A percentile compares a stretch with the other conserved stretches of the same genome.
Conservation (phyloP, 2,113 vertebrate species). For the Ariopsis seemanni region DNA sequence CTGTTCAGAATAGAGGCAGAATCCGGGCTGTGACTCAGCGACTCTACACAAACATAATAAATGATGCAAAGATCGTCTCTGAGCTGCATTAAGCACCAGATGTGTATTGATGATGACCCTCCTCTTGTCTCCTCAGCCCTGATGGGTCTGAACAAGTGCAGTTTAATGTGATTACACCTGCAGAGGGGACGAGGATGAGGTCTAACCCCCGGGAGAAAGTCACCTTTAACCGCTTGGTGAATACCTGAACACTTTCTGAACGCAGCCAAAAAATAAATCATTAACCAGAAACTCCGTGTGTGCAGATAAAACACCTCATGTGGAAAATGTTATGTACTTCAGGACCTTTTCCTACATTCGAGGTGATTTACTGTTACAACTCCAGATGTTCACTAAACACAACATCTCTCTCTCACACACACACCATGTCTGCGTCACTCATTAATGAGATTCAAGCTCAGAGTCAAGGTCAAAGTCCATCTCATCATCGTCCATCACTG, state of each 20-base stretch:
- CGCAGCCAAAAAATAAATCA: not conserved
- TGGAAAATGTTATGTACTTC: not conserved
- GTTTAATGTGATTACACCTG: not conserved
- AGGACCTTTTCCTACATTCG: not conserved
- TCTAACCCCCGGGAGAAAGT: not conserved
- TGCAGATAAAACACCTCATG: not conserved
- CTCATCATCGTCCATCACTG: not conserved
- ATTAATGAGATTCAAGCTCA: not conserved
- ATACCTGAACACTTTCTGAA: too few species aligned
- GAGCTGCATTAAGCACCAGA: not conserved
- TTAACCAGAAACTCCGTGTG: not conserved
- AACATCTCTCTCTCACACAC: not conserved
- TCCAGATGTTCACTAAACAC: slow-evolving; percentile 1
- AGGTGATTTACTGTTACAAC: not conserved
- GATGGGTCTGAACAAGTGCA: not conserved
- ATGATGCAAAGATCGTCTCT: not conserved
- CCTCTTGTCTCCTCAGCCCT: not conserved
- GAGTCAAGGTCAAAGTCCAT: not conserved
- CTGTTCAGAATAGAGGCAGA: not conserved
- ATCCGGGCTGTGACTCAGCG: not conserved
- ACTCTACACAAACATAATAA: not conserved
- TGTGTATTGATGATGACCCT: not conserved
- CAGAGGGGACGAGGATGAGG: not conserved
- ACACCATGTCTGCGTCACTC: not conserved
- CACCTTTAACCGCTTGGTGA: not conserved